A percentile compares a stretch with the other conserved stretches of the same genome.
Evolutionary conservation across 2,888 invertebrate genomes (phyloP).

Genomic region (Ditula angustiorana): DNA sequence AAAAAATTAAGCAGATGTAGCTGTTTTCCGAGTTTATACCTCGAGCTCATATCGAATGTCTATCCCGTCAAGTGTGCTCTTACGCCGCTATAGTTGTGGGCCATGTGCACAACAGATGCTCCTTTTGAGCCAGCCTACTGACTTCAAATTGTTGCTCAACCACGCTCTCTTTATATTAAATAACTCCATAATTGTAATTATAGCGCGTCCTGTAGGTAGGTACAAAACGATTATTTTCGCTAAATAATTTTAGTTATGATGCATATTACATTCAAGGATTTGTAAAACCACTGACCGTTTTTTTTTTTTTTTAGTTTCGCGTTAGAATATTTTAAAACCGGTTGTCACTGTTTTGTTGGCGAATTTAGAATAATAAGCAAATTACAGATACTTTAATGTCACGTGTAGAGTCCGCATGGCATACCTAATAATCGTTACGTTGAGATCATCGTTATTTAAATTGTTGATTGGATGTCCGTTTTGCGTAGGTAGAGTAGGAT

Average conservation of each 20-base stretch:
- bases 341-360: not conserved
- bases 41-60: slow-evolving; percentile 65
- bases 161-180: slow-evolving; percentile 44
- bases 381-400: slow-evolving; percentile 34
- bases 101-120: slow-evolving; percentile 82
- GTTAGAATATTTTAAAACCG: not conserved
- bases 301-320: not conserved
- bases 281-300: not conserved
- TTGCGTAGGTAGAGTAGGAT: slow-evolving; percentile 9
- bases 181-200: slow-evolving; percentile 4
- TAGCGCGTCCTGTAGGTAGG: slow-evolving; percentile 10
- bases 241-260: not conserved
- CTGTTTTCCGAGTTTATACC: slow-evolving; percentile 55
- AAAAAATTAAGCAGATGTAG: slow-evolving; percentile 65
- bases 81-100: slow-evolving; percentile 59
- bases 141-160: slow-evolving; percentile 54
- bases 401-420: slow-evolving; percentile 46
- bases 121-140: slow-evolving; percentile 56
- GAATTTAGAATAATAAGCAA: not conserved
- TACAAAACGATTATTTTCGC: not conserved
- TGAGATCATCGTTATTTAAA: slow-evolving; percentile 67
- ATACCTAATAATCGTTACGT: slow-evolving; percentile 57
- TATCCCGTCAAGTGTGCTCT: slow-evolving; percentile 70
- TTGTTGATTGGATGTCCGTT: slow-evolving; percentile 38
- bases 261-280: not conserved